Evolutionary conservation across 2,113 vertebrate species (phyloP), one percentile per base, ranked within the genome.

Genomic region (Sphyrna mokarran): DNA sequence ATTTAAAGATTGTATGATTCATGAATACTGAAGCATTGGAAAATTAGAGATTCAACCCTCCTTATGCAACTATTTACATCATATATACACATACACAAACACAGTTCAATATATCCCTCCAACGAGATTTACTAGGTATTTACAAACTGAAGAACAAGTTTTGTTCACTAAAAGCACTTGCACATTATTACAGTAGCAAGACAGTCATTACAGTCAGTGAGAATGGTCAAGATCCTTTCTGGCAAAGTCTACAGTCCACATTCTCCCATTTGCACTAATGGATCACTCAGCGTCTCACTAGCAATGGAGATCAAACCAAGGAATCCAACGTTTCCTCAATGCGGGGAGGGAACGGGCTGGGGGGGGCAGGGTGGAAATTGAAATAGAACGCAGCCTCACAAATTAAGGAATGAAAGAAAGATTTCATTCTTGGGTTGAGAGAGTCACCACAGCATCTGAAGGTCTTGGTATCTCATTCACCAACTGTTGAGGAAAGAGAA

Each of bases 81-180:
- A 33, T 72, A 37, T 48, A 72, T 29, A 58, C 37, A 89, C 66
- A 43, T 37, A 10, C 43, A 48, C 40, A 61, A 23, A 66, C 66
- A 70, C 68, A 48, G 4, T 48, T 20, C 72, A 94, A 61, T 85
- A 86, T 43, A 95, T 54, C 58, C 95, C 89, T 66, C 72, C 70
- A 94, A 94, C 69, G 69, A 96, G 94, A 95, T 95, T 85, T 93
- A 61, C 87, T 48, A 72, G 43, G n/a, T 94, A 95, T 94, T 70
- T 85, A 70, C 95, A 95, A 70, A 14, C 90, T 22, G 13, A 80
- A 95, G 78, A 83, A 40, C 43, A 61, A 22, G 26, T 76, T 66
- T 63, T 70, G 94, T 96, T 89, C 68, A 95, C 40, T 40, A 85
- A 26, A 95, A 95, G 48, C 90, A 96, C 78, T 96, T 95, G n/a